Conservation (phyloP, 1,140 invertebrate species). For the Patella vulgata region DNA sequence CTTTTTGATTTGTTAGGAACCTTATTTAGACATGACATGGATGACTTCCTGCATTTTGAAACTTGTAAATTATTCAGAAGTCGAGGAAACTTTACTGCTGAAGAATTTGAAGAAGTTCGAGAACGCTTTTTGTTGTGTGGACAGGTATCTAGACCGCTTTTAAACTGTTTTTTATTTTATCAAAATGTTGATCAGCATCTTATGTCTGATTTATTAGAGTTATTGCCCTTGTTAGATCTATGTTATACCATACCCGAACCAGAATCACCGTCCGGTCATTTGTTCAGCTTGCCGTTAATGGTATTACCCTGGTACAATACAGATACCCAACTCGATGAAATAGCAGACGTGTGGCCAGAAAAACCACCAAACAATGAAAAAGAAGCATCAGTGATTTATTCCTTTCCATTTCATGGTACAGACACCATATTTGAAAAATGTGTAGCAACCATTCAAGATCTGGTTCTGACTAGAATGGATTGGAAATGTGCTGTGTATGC, state of each 20-base stretch:
- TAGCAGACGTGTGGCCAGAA: constrained; percentile 49
- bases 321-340: constrained; percentile 29
- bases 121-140: constrained; percentile 51
- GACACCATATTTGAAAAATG: constrained; percentile 52
- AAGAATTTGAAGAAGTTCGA: constrained; percentile 43
- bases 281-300: constrained; percentile 48
- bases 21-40: constrained; percentile 56
- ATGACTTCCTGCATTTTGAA: constrained; percentile 48
- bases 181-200: constrained; percentile 43
- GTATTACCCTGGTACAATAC: constrained; percentile 61
- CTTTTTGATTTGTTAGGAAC: constrained; percentile 51
- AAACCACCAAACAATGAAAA: constrained; percentile 20
- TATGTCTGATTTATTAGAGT: constrained; percentile 50
- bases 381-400: constrained; percentile 41
- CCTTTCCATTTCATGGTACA: constrained; percentile 47
- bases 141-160: constrained; percentile 59
- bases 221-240: constrained; percentile 54
- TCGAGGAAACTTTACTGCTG: constrained; percentile 46
- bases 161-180: constrained; percentile 61
- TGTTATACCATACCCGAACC: constrained; percentile 60
- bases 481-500: constrained; percentile 57
- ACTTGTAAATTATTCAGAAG: constrained; percentile 56
- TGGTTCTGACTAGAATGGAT: constrained; percentile 51
- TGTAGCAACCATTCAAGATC: constrained; percentile 46
- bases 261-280: constrained; percentile 40